Evolutionary conservation across 1,140 invertebrate genomes (phyloP), one percentile per base, ranked within the genome.

Genomic region (Phortica variegata): DNA sequence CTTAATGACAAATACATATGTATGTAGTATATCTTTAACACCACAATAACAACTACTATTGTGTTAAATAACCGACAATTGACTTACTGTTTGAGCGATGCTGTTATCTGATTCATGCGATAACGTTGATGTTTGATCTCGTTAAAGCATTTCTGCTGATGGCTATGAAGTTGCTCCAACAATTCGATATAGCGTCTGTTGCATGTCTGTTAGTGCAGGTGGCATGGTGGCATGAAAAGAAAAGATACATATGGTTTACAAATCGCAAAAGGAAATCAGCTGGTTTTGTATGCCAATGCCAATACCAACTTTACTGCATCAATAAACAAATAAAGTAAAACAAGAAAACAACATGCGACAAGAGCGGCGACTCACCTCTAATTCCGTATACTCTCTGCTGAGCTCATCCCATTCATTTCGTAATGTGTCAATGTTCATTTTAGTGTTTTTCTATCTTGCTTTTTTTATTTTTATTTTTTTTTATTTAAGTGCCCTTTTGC

Each of bases 91-190:
- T 89, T 88, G 17, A 96, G 65, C 17, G 86, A 84, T 66, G 85
- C 85, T 32, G 79, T 80, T 60, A 97, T 92, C 62, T 90, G 81
- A 52, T 84, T 84, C 78, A 96, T 85, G 38, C 92, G 83, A 79
- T 96, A 96, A 50, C 86, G 84, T 74, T 96, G 93, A 79, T 97
- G 93, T 50, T 83, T 83, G 52, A 96, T 85, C 66, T 90, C 88
- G 73, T 90, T 89, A 36, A 90, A 78, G 79, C 92, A 95, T 86
- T 91, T 88, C 72, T 87, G 84, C 78, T 97, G 93, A 12, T 91
- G 77, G 57, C 86, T 85, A 26, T 85, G 81, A 31, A 96, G 79
- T 78, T 93, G 86, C 62, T 93, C 89, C 50, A 96, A 79, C 77
- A 93, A 89, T 41, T 85, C 80, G 31, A 87, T 77, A 81, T 96